These are phyloP conservation scores for Oophaga sylvatica DNA, from an alignment of 2,797 vertebrate genomes.

Conservation along the genomic window DNA sequence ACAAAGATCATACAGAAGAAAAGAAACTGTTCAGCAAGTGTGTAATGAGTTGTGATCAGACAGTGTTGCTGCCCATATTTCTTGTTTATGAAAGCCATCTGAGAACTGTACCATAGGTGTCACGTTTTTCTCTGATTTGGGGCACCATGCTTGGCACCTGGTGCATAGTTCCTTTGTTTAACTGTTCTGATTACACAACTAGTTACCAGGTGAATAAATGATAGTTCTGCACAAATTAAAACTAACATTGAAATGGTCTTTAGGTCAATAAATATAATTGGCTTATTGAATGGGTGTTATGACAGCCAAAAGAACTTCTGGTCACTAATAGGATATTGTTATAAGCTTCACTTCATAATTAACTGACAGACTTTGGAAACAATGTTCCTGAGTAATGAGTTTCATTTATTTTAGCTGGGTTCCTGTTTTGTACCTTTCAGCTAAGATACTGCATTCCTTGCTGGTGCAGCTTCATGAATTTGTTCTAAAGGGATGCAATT, in stretches of 20 bases:
- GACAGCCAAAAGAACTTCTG: neutral
- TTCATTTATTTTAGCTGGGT: slow-evolving; percentile 21
- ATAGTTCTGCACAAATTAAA: neutral
- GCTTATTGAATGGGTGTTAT: slow-evolving; percentile 9
- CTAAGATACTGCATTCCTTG: neutral
- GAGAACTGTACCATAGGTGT: no score
- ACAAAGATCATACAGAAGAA: no score
- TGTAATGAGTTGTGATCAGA: no score
- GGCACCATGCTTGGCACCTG: neutral
- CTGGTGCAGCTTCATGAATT: neutral
- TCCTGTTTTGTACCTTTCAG: neutral
- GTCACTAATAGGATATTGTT: slow-evolving; percentile 5
- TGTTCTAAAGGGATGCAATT: slow-evolving; percentile 39
- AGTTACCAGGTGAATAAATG: neutral
- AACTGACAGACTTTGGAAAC: neutral
- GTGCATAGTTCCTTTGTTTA: neutral
- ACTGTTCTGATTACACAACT: neutral
- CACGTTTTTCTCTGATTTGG: no score
- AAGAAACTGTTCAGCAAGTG: no score
- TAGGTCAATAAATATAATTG: neutral
- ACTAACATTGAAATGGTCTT: neutral
- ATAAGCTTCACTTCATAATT: slow-evolving; percentile 6
- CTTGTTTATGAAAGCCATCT: no score
- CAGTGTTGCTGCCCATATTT: no score
- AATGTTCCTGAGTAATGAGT: slow-evolving; percentile 4